Evolutionary conservation across 92 coral and sea anemone species (phyloP).

Genomic region (Bergia puertoricense): DNA sequence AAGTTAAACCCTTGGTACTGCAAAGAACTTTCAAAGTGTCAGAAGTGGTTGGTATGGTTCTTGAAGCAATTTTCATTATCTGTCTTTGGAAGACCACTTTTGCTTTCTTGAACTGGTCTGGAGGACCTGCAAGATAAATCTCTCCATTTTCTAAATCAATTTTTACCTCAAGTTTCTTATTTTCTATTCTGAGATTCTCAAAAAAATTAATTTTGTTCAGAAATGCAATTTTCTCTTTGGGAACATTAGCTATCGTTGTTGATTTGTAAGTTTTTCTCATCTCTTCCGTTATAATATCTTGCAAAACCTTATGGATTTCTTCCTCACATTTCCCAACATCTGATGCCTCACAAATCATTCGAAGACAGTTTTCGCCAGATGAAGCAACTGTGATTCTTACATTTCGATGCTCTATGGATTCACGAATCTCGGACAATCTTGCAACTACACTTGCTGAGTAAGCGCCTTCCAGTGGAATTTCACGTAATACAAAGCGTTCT

Average conservation of each 20-base stretch:
- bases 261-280: constrained; percentile 54
- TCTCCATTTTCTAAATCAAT: constrained; percentile 56
- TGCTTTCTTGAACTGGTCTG: constrained; percentile 63
- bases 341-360: constrained; percentile 49
- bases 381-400: background rate
- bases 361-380: constrained; percentile 21
- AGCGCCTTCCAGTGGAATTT: constrained; percentile 45
- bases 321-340: constrained; percentile 36
- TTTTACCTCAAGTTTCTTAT: constrained; percentile 59
- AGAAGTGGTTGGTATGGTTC: constrained; percentile 41
- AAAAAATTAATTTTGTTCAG: constrained; percentile 68
- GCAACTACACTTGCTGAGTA: constrained; percentile 58
- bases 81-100: constrained; percentile 53
- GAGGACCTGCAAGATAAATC: constrained; percentile 72
- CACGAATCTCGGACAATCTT: constrained; percentile 47
- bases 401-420: background rate
- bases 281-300: constrained; percentile 54
- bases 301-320: constrained; percentile 42
- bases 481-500: constrained; percentile 17
- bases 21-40: constrained; percentile 58
- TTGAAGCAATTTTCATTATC: constrained; percentile 50
- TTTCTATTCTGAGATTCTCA: constrained; percentile 49
- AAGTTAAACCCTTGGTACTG: constrained; percentile 52
- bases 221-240: constrained; percentile 61
- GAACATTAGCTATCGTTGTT: constrained; percentile 40